Conservation (phyloP, 2,113 vertebrate species). For the Nyctereutes procyonoides region DNA sequence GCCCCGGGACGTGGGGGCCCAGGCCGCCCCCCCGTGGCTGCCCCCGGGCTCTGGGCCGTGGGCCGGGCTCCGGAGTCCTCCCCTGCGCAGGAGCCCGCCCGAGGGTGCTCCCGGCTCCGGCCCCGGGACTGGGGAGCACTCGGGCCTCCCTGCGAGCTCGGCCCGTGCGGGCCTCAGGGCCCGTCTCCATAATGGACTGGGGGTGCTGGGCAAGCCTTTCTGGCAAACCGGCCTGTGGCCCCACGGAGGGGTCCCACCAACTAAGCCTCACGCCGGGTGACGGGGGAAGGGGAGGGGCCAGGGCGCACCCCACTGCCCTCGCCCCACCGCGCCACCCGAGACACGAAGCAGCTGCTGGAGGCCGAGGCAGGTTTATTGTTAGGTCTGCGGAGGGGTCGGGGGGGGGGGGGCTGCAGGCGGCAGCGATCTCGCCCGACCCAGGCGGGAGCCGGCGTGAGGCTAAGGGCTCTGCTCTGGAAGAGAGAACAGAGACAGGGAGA, state of each 20-base stretch:
- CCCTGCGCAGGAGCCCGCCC: not conserved
- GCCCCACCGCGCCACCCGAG: not conserved
- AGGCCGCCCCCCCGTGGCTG: not conserved
- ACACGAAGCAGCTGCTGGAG: conserved; percentile 53
- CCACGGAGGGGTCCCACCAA: accelerated
- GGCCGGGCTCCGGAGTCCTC: not conserved
- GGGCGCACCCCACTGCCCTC: accelerated
- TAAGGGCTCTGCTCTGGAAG: conserved; percentile 69
- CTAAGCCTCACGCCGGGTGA: accelerated
- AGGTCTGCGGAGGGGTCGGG: not conserved
- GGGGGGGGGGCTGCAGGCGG: not conserved
- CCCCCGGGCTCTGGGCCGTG: not conserved
- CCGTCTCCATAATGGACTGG: not conserved
- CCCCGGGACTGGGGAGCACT: not conserved
- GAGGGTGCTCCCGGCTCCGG: not conserved
- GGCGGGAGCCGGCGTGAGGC: not conserved
- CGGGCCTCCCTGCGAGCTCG: too few species aligned
- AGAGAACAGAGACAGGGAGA: conserved; percentile 3
- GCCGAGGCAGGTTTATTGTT: conserved; percentile 75
- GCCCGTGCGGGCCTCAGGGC: not conserved
- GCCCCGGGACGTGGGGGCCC: not conserved
- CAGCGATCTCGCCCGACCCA: not conserved
- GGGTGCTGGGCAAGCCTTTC: not conserved
- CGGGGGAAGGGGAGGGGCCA: accelerated
- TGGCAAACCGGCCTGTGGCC: not conserved